Conservation (phyloP, 2,888 invertebrate species). For the Agriopis leucophaearia region DNA sequence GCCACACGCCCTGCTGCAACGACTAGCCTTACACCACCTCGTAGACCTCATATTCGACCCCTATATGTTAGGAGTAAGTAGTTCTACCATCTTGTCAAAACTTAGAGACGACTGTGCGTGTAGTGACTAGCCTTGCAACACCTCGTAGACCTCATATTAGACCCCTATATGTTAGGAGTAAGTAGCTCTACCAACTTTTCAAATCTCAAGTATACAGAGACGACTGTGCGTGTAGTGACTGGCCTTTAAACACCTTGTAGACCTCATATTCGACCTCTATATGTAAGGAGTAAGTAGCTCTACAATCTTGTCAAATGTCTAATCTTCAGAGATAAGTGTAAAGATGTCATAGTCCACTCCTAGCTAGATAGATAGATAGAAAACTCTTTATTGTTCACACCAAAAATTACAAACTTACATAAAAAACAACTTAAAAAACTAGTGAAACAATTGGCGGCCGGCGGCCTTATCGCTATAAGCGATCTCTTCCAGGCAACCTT, state of each 20-base stretch:
- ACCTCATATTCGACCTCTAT: neutral
- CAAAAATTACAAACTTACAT: too few species aligned
- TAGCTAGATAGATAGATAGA: too few species aligned
- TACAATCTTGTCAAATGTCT: neutral
- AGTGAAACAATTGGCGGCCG: too few species aligned
- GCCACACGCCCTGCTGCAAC: slow-evolving; percentile 77
- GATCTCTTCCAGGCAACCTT: too few species aligned
- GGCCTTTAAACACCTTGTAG: neutral
- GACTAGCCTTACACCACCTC: slow-evolving; percentile 74
- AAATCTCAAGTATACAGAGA: neutral
- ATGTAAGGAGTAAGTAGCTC: neutral
- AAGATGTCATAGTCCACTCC: too few species aligned
- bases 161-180: slow-evolving; percentile 73
- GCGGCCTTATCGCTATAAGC: too few species aligned
- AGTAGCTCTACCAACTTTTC: slow-evolving; percentile 42
- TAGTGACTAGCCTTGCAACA: slow-evolving; percentile 76
- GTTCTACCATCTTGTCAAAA: neutral
- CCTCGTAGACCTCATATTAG: slow-evolving; percentile 76
- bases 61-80: slow-evolving; percentile 71
- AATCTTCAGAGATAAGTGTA: neutral
- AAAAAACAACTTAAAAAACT: too few species aligned
- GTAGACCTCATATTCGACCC: slow-evolving; percentile 79
- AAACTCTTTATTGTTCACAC: too few species aligned
- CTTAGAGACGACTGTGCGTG: slow-evolving; percentile 38
- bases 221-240: neutral